Percentiles rank a stretch among this genome's conserved stretches.
Evolutionary conservation across 2,797 vertebrate species (phyloP).

Genomic region (Mus minutoides): DNA sequence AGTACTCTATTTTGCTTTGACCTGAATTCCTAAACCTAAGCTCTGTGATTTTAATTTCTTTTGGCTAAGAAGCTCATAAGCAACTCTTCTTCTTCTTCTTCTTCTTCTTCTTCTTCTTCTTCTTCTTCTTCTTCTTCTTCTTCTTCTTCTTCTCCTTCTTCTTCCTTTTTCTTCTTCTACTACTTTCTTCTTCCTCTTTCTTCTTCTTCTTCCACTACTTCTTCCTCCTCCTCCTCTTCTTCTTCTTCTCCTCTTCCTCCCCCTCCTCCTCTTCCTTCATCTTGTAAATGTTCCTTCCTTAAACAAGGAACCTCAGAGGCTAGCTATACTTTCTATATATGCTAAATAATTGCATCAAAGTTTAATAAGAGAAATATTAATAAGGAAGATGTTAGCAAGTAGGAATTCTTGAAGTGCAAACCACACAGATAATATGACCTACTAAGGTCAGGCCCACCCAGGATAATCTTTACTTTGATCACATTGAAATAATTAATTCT

Average conservation of each 20-base stretch:
- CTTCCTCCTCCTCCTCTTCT: too few relatives aligned
- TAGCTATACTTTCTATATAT: not conserved
- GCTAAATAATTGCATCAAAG: not conserved
- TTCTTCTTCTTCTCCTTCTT: too few relatives aligned
- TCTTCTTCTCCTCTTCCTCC: too few relatives aligned
- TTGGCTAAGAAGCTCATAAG: not conserved
- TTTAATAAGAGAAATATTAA: not conserved
- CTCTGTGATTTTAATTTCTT: not conserved
- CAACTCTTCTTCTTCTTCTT: not conserved
- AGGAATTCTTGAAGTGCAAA: not conserved
- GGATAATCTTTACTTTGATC: not conserved
- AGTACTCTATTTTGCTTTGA: not conserved
- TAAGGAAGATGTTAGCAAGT: accelerated
- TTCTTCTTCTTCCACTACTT: too few relatives aligned
- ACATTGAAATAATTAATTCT: not conserved
- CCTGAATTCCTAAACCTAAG: not conserved
- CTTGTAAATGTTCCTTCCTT: not conserved
- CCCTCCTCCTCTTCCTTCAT: not conserved
- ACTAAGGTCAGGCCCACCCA: not conserved
- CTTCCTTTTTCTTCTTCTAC: too few relatives aligned
- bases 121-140: too few relatives aligned
- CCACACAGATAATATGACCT: too few relatives aligned
- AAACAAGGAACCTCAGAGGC: not conserved
- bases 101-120: too few relatives aligned
- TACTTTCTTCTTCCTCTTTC: too few relatives aligned